These are phyloP conservation scores for Agonopterix arenella DNA, from an alignment of 2,888 invertebrate genomes.

Conservation along the genomic window DNA sequence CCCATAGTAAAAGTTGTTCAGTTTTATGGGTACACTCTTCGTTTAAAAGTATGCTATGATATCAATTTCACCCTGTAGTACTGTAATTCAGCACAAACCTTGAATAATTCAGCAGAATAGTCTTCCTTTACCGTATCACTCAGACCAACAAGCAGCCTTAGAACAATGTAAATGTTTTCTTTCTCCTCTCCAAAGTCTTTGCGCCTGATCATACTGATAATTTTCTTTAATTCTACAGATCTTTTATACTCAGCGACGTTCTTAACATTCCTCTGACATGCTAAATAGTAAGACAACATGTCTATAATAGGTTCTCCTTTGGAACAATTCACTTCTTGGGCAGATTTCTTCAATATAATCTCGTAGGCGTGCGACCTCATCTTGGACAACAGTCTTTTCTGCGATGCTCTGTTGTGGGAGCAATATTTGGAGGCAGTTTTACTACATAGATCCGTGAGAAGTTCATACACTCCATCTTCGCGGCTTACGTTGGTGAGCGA, in stretches of 20 bases:
- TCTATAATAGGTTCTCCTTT: constrained; percentile 50
- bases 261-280: constrained; percentile 43
- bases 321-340: constrained; percentile 27
- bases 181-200: constrained; percentile 41
- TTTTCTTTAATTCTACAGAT: constrained; percentile 44
- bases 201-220: constrained; percentile 37
- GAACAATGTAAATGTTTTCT: constrained; percentile 37
- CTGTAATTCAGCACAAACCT: constrained; percentile 34
- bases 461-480: constrained; percentile 52
- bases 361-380: constrained; percentile 61
- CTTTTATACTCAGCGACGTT: constrained; percentile 58
- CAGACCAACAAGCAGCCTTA: constrained; percentile 47
- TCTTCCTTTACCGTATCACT: constrained; percentile 47
- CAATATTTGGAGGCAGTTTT: constrained; percentile 51
- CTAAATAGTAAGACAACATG: constrained; percentile 51
- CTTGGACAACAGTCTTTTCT: constrained; percentile 39
- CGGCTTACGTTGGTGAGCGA: neutral
- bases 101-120: constrained; percentile 45
- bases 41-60: no score
- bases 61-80: no score
- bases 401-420: constrained; percentile 39
- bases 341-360: constrained; percentile 56
- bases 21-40: no score
- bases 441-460: constrained; percentile 54
- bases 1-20: no score